phyloP scores from a whole-genome alignment of 1,140 invertebrate species.

The Telenomus remus region DNA sequence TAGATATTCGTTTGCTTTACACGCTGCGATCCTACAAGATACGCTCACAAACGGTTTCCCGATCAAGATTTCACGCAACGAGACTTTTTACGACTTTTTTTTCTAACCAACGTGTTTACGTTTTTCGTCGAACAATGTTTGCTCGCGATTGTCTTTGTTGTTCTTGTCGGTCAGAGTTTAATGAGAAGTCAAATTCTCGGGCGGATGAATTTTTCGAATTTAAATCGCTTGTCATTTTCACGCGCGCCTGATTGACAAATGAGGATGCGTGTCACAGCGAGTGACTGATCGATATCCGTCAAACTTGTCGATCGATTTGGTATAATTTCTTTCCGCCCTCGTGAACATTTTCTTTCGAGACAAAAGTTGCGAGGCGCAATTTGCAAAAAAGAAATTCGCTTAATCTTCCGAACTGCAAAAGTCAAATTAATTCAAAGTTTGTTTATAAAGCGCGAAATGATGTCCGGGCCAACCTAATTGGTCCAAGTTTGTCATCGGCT shows the following conservation, averaged over 20 bases:
- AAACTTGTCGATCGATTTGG: constrained; percentile 10
- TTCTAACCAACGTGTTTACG: too few species aligned
- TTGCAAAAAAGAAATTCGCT: too few species aligned
- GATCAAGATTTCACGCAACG: too few species aligned
- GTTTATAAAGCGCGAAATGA: constrained; percentile 3
- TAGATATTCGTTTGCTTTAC: constrained; percentile 10
- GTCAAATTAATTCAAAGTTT: too few species aligned
- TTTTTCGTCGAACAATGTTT: too few species aligned
- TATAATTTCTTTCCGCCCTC: constrained; percentile 11
- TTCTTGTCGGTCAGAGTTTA: too few species aligned
- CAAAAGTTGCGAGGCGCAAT: too few species aligned
- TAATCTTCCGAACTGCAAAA: too few species aligned
- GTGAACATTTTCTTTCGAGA: constrained; percentile 20
- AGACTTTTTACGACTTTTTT: too few species aligned
- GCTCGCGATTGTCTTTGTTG: too few species aligned
- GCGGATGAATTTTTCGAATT: constrained; percentile 47
- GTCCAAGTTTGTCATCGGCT: constrained; percentile 20
- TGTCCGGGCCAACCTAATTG: constrained; percentile 5
- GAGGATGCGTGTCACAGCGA: constrained; percentile 44
- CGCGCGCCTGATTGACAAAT: constrained; percentile 44
- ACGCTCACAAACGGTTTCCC: too few species aligned
- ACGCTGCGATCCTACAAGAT: background rate
- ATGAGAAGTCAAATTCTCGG: too few species aligned
- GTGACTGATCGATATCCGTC: constrained; percentile 37
- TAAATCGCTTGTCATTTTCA: constrained; percentile 53